Evolutionary conservation across 2,797 vertebrate species (phyloP), one percentile per base, ranked within the genome.

Genomic region (Sebastes paucispinis): DNA sequence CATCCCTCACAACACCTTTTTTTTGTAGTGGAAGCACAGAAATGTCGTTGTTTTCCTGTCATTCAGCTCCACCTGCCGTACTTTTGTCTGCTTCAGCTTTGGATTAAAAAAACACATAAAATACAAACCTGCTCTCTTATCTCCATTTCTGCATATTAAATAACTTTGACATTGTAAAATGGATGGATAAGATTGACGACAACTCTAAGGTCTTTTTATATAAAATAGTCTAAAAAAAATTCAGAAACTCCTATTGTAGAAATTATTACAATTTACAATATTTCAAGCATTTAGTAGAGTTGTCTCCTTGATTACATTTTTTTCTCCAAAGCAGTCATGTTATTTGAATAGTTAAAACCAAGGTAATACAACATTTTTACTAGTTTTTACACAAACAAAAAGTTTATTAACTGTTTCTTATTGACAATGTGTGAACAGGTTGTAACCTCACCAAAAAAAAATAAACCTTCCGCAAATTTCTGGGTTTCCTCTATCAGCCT

Each of bases 11-110:
- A 58, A 84, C 86, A 89, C 82, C 39, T 57, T 68, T 79, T 79
- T 80, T 89, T 85, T 83, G 81, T 90, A 84, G 84, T 89, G 66
- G 69, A 89, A 88, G 63, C 80, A 88, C 90, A 87, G 55, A 74
- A 70, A 12, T 88, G 75, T 90, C 32, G 63, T 20, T 72, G 72
- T 62, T 24, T 24, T 24, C 57, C 24, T 29, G 7, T 87, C 87
- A 77, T 88, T 91, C 81, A 86, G 89, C 89, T 94, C 87, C 90
- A 92, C 90, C 84, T 93, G 93, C 91, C 82, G 63, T 95, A 93
- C 86, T 90, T 91, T 88, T 92, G 93, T 96, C 93, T 95, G 94
- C 93, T 95, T 94, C 81, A 91, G 91, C 88, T 95, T 95, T 95
- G 89, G 92, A 96, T 95, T 96, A 96, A 96, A 94, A 94, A 93